phyloP scores from a whole-genome alignment of 1,140 invertebrate genomes.

The Nasonia vitripennis region DNA sequence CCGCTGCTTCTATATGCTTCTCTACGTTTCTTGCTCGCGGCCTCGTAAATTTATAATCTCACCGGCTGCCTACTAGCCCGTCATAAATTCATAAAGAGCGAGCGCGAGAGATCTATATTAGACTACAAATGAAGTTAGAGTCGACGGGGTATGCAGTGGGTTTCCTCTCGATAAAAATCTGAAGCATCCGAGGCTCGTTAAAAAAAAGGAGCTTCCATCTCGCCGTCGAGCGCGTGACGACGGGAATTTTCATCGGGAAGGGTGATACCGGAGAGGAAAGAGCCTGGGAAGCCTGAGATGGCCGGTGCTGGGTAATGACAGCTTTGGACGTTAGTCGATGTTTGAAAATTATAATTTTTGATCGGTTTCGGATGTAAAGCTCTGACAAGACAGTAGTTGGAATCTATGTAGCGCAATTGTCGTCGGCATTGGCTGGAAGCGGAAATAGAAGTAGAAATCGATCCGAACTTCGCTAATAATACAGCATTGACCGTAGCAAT shows the following conservation, averaged over 20 bases:
- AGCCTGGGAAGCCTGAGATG: neutral
- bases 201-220: conserved; percentile 35
- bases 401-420: no score
- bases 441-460: no score
- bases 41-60: conserved; percentile 37
- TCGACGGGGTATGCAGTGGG: neutral
- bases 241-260: conserved; percentile 51
- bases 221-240: conserved; percentile 37
- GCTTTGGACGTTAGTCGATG: no score
- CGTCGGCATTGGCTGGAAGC: no score
- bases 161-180: conserved; percentile 19
- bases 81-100: conserved; percentile 16
- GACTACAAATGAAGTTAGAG: conserved; percentile 27
- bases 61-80: neutral
- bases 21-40: neutral
- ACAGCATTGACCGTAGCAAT: no score
- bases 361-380: no score
- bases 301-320: no score
- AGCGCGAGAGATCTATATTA: conserved; percentile 30
- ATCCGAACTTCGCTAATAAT: no score
- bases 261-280: neutral
- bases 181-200: conserved; percentile 20
- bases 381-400: no score
- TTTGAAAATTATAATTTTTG: no score
- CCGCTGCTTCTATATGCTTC: neutral